Conservation (phyloP, 2,888 invertebrate species). For the Lathronympha strigana region DNA sequence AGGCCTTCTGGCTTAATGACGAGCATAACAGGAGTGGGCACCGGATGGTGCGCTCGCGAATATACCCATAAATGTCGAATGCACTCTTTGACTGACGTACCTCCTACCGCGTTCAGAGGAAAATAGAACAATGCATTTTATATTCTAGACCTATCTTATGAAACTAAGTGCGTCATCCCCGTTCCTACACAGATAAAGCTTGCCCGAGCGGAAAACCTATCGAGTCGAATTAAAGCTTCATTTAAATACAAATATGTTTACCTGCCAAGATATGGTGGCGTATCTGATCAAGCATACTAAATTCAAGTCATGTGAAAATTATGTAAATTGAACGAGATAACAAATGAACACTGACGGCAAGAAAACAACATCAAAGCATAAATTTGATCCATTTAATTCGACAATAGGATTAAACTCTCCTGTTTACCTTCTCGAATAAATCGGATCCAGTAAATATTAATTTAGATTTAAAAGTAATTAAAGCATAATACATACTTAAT, state of each 20-base stretch:
- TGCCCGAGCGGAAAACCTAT: conserved; percentile 18
- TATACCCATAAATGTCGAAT: conserved; percentile 47
- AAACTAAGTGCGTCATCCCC: conserved; percentile 13
- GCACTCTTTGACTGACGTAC: conserved; percentile 29
- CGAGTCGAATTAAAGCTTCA: conserved; percentile 21
- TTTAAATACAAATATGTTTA: conserved; percentile 37
- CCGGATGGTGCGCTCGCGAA: conserved; percentile 50
- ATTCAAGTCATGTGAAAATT: conserved; percentile 38
- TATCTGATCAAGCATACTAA: conserved; percentile 37
- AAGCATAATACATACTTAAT: no score
- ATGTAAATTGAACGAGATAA: conserved; percentile 33
- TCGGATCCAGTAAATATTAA: no score
- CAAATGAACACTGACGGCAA: conserved; percentile 17
- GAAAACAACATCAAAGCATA: neutral
- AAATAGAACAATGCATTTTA: conserved; percentile 38
- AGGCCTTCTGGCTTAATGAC: conserved; percentile 27
- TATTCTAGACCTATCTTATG: neutral
- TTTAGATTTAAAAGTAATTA: no score
- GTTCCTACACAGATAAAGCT: conserved; percentile 14
- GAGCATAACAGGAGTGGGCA: conserved; percentile 47
- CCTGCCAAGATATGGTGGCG: conserved; percentile 29
- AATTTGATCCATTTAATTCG: neutral
- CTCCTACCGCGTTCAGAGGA: conserved; percentile 19
- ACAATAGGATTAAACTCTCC: no score
- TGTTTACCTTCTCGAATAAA: no score